Base-by-base conservation (phyloP, 2,797 vertebrate genomes). In the Channallabes apus region DNA sequence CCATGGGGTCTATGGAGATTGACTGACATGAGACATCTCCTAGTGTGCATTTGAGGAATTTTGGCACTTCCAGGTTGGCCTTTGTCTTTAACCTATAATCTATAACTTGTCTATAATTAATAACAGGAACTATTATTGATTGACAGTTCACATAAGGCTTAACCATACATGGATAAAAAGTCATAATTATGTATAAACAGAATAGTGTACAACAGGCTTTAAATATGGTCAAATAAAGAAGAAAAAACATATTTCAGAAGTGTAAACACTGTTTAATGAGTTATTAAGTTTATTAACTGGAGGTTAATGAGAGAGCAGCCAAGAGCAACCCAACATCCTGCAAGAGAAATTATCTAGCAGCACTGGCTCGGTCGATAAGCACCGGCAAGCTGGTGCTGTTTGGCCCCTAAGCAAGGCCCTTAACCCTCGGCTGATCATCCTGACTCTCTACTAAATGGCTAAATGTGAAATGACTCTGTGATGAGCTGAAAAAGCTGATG, bases 271-370 rank as follows among this genome's bases (percentile, higher is more conserved):
- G n/a, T 1, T 29, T 65, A 14, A 15, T 51, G 46, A 51, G 46
- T 51, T 51, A 51, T 0, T 51, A 12, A 12, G 12, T 51, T 12
- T 51, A 51, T 51, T n/a, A 73, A 73, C 46, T 15, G 41, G 24
- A 75, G 73, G 73, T 76, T 76, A 76, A 59, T 59, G 29, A 59
- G 7, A 76, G 73, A 76, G 73, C n/a, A 58, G 75, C 54, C 54
- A 32, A 58, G 75, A 58, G 54, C 75, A 58, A 58, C 6, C 27
- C 29, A 2, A 22, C 54, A 58, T 77, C 54, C 54, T 59, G 18
- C 54, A 24, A 59, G 54, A 59, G 29, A 29, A 35, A 77, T 32
- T 20, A 56, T 32, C 15, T 3, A 14, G 17, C 27, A 58, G 51
- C 73, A 32, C 7, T 4, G 51, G 8, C 17, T 76, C 73, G 58